phyloP scores from a whole-genome alignment of 2,888 invertebrate species.

The Ariolimax columbianus region DNA sequence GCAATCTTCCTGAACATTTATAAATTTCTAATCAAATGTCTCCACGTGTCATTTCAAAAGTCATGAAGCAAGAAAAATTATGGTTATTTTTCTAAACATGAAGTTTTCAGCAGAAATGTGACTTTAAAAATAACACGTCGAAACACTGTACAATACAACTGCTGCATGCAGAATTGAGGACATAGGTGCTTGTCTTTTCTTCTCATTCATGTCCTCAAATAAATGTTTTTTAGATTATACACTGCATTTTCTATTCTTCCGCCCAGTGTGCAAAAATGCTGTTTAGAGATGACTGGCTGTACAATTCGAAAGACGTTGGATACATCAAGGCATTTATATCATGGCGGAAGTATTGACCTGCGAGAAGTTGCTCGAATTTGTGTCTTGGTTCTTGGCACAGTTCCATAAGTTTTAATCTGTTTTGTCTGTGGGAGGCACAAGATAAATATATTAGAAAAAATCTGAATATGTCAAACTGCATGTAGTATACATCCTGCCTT shows the following conservation, averaged over 20 bases:
- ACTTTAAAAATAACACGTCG: not conserved
- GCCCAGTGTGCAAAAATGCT: not conserved
- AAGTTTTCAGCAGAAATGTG: not conserved
- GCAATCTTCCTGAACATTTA: not conserved
- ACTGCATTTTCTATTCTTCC: not conserved
- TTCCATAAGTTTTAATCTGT: slow-evolving; percentile 56
- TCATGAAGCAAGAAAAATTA: not conserved
- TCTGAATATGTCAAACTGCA: not conserved
- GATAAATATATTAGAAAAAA: not conserved
- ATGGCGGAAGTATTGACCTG: slow-evolving; percentile 46
- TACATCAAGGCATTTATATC: slow-evolving; percentile 31
- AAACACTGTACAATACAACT: not conserved
- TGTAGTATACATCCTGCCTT: too few species aligned
- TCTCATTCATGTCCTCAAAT: not conserved
- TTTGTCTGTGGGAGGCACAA: slow-evolving; percentile 51
- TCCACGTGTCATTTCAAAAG: not conserved
- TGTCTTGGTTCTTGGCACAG: slow-evolving; percentile 51
- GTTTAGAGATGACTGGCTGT: slow-evolving; percentile 11
- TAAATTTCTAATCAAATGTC: not conserved
- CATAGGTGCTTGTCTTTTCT: not conserved
- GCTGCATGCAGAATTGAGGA: not conserved
- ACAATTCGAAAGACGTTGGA: slow-evolving; percentile 35
- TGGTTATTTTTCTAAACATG: not conserved
- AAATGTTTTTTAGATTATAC: not conserved
- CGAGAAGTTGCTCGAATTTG: slow-evolving; percentile 37